Conservation (phyloP, 2,888 invertebrate genomes). For the Anoncus sp. region DNA sequence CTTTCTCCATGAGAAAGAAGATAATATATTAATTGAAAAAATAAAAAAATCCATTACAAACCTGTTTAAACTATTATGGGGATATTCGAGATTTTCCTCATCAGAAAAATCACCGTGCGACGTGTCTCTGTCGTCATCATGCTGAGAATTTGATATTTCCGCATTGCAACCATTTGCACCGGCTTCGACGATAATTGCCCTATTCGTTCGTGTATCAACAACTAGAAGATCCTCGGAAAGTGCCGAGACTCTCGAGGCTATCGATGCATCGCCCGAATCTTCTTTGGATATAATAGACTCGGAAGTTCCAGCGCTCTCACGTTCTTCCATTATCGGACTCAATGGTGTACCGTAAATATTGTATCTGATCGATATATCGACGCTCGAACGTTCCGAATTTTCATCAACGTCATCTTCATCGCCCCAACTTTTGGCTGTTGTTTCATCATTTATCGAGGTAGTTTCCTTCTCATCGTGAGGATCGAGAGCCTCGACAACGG, state of each 20-base stretch:
- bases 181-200: slow-evolving; percentile 82
- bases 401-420: slow-evolving; percentile 81
- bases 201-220: slow-evolving; percentile 84
- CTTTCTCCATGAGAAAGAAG: no score
- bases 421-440: slow-evolving; percentile 73
- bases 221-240: slow-evolving; percentile 83
- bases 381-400: slow-evolving; percentile 74
- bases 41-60: slow-evolving; percentile 7
- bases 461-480: slow-evolving; percentile 75
- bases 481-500: slow-evolving; percentile 78
- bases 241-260: slow-evolving; percentile 75
- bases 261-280: slow-evolving; percentile 80
- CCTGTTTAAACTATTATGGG: slow-evolving; percentile 53
- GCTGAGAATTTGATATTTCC: slow-evolving; percentile 66
- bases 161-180: slow-evolving; percentile 46
- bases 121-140: slow-evolving; percentile 74
- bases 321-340: slow-evolving; percentile 87
- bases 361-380: slow-evolving; percentile 83
- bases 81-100: slow-evolving; percentile 75
- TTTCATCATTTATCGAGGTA: slow-evolving; percentile 71
- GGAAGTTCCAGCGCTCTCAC: slow-evolving; percentile 81
- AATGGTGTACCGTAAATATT: slow-evolving; percentile 86
- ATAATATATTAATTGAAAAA: not conserved
- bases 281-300: slow-evolving; percentile 79
- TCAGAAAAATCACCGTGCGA: slow-evolving; percentile 76